Percentiles rank a stretch among this genome's conserved stretches.
phyloP scores from a whole-genome alignment of 2,888 invertebrate species.

The Drosophila mercatorum region DNA sequence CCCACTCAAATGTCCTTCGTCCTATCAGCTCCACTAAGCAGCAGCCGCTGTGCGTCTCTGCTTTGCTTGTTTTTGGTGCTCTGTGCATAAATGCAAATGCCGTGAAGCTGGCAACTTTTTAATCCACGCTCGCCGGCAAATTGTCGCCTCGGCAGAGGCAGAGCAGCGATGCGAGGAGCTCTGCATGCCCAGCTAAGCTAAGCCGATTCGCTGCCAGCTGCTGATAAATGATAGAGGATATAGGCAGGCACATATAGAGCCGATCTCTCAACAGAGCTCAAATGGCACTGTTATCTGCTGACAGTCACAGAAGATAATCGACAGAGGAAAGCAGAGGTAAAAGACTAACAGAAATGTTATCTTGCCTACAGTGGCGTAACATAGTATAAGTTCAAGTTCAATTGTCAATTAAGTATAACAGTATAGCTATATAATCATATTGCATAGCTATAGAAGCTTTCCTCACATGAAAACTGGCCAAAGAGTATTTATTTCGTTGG shows the following conservation, averaged over 20 bases:
- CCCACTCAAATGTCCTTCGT: neutral
- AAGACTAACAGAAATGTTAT: neutral
- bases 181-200: constrained; percentile 12
- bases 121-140: constrained; percentile 74
- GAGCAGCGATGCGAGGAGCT: constrained; percentile 24
- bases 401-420: too few species aligned
- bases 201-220: constrained; percentile 40
- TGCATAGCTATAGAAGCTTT: too few species aligned
- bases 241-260: neutral
- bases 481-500: too few species aligned
- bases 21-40: constrained; percentile 12
- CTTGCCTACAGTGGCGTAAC: neutral
- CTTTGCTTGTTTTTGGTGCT: constrained; percentile 25
- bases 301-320: too few species aligned
- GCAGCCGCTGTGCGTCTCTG: constrained; percentile 15
- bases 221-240: constrained; percentile 36
- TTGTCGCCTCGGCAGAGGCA: constrained; percentile 55
- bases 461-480: too few species aligned
- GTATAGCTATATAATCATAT: too few species aligned
- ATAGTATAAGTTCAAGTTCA: too few species aligned
- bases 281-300: too few species aligned
- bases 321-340: too few species aligned
- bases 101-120: constrained; percentile 65
- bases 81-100: constrained; percentile 72
- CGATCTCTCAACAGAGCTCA: too few species aligned